Evolutionary conservation across 1,140 invertebrate species (phyloP), one percentile per base, ranked within the genome.

Genomic region (Trichonephila clavipes): DNA sequence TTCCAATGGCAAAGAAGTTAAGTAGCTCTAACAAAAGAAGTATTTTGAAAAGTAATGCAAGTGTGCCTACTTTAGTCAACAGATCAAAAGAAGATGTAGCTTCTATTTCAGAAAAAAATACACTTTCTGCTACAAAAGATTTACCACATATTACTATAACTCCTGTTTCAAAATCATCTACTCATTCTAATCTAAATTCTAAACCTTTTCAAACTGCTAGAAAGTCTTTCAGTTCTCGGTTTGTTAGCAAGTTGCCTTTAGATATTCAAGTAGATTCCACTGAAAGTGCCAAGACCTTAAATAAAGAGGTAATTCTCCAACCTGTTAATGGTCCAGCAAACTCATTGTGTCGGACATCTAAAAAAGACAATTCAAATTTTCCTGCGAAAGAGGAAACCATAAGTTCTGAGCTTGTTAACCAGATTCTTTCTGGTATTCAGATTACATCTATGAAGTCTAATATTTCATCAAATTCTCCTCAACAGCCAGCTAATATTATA

Each of bases 91-190:
- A 18, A 77, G 18, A 19, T 19, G 0, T 16, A 6, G 4, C 28
- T 14, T 3, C 0, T 18, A 1, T 24, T 72, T 72, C 69, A 28
- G 10, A 4, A 18, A 77, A 51, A 1, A 10, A 77, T 40, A 28
- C 14, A 77, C 14, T 77, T 34, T 28, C 72, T 40, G n/a, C n/a
- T n/a, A 21, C 83, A 85, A 85, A 85, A 28, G 59, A 51, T n/a
- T n/a, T 85, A 51, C 83, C 83, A 85, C 7, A 58, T 24, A 16
- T 85, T 24, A 59, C 83, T 28, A 85, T 85, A 51, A 85, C 14
- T 28, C 21, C 83, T 14, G n/a, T 61, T 21, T 12, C 83, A 1
- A 85, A 85, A 51, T 24, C 69, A 34, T 40, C 28, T 72, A 24
- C 10, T 14, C 16, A 24, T 77, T 16, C 24, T 34, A 4, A 6